Evolutionary conservation across 2,113 vertebrate species (phyloP).

Genomic region (Cromileptes altivelis): DNA sequence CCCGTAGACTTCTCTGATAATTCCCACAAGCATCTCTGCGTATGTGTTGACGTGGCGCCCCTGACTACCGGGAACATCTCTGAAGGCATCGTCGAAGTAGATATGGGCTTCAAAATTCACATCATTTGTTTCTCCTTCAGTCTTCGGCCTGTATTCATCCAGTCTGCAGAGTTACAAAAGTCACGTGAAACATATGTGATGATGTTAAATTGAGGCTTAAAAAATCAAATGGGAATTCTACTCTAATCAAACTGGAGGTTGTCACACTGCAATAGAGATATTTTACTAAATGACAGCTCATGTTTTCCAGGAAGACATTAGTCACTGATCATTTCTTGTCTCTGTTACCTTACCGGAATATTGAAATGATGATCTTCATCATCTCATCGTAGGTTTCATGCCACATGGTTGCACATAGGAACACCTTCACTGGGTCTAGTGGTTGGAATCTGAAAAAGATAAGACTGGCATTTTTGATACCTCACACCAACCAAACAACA

Average conservation of each 20-base stretch:
- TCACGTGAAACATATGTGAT: neutral
- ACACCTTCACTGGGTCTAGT: conserved; percentile 54
- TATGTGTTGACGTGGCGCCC: conserved; percentile 66
- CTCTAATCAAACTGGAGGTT: neutral
- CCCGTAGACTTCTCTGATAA: conserved; percentile 67
- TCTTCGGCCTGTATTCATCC: conserved; percentile 73
- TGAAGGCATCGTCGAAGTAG: conserved; percentile 73
- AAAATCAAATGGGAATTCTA: neutral
- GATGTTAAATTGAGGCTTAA: neutral
- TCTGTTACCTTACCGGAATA: conserved; percentile 76
- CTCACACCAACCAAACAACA: too few species aligned
- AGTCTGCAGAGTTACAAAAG: conserved; percentile 49
- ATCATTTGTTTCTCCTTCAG: conserved; percentile 1
- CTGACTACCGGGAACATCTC: conserved; percentile 27
- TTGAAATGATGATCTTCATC: conserved; percentile 80
- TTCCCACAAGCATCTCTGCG: conserved; percentile 58
- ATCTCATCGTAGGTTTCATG: conserved; percentile 81
- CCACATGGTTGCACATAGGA: conserved; percentile 84
- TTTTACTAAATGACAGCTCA: too few species aligned
- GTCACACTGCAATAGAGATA: neutral
- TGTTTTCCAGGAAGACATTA: too few species aligned
- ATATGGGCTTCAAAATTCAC: conserved; percentile 64
- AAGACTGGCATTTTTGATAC: neutral
- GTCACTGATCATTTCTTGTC: neutral
- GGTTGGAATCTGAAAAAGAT: neutral